Evolutionary conservation across 2,113 vertebrate species (phyloP).

Genomic region (Indri indri): DNA sequence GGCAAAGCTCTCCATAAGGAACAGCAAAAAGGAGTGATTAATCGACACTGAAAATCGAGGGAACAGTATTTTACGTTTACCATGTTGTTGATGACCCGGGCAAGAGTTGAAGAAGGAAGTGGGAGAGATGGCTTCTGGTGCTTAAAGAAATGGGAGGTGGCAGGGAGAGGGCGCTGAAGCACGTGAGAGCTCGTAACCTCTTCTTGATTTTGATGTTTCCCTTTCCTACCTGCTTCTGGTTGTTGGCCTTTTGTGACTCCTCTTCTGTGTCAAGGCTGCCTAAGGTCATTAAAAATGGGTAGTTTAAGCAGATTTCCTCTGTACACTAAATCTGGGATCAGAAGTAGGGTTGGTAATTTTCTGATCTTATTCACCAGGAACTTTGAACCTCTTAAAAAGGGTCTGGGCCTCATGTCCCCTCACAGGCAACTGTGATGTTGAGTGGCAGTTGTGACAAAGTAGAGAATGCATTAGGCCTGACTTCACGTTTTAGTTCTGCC

Average conservation of each 20-base stretch:
- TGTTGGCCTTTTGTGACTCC: background rate
- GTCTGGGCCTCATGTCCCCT: background rate
- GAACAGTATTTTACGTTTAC: slow-evolving; percentile 12
- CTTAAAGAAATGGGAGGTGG: background rate
- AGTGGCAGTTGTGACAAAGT: background rate
- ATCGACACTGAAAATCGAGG: background rate
- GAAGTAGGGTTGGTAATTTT: background rate
- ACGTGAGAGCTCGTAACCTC: background rate
- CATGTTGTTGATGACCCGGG: background rate
- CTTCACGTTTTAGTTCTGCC: background rate
- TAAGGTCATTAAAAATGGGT: background rate
- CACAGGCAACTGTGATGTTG: background rate
- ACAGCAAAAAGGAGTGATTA: background rate
- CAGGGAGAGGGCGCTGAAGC: background rate
- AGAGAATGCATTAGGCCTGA: background rate
- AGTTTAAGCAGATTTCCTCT: background rate
- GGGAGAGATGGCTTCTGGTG: background rate
- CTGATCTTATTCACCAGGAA: background rate
- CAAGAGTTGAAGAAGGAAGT: background rate
- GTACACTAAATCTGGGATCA: background rate
- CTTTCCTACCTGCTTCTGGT: background rate
- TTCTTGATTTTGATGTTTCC: background rate
- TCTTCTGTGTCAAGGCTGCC: background rate
- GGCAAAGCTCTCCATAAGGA: background rate
- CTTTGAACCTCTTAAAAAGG: background rate